Evolutionary conservation across 1,140 invertebrate species (phyloP), one percentile per base, ranked within the genome.

Genomic region (Drosophila albomicans): DNA sequence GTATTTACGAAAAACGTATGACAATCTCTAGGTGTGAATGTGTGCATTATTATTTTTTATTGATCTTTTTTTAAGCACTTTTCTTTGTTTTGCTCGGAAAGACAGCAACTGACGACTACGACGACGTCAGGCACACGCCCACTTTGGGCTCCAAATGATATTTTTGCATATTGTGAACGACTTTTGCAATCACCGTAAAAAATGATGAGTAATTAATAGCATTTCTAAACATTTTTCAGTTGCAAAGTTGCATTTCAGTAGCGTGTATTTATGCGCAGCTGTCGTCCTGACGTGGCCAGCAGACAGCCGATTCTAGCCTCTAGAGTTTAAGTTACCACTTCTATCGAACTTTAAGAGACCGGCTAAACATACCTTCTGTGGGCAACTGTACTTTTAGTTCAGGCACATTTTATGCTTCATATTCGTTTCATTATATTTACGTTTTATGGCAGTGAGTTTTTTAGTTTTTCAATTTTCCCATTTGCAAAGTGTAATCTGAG

Each of bases 61-160:
- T 79, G 82, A 79, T 82, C 64, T 85, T 66, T 82, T 69, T 86
- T 81, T 59, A 66, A 75, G 82, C 48, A 75, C 63, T 86, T 58
- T 54, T 51, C 48, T 56, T 35, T 43, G 48, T 68, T 64, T 46
- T 58, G 25, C 13, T 57, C 41, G 59, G 56, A 72, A 66, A 61
- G 16, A 57, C 38, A 78, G 13, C 77, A 70, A 85, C 69, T 78
- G 65, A 35, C 54, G 79, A 32, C 62, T 46, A 65, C 58, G 70
- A 54, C 76, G 66, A 20, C 48, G 81, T 28, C 78, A 41, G 1
- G 10, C n/a, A 72, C 79, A 71, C 59, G 59, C 66, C 78, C 54
- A 62, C 38, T 30, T 54, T 61, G 28, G 4, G 35, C 51, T 45
- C 25, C 30, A 15, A 45, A 51, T 69, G 48, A 32, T 65, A 49